Evolutionary conservation across 2,888 invertebrate species (phyloP).

Genomic region (Drosophila limbata): DNA sequence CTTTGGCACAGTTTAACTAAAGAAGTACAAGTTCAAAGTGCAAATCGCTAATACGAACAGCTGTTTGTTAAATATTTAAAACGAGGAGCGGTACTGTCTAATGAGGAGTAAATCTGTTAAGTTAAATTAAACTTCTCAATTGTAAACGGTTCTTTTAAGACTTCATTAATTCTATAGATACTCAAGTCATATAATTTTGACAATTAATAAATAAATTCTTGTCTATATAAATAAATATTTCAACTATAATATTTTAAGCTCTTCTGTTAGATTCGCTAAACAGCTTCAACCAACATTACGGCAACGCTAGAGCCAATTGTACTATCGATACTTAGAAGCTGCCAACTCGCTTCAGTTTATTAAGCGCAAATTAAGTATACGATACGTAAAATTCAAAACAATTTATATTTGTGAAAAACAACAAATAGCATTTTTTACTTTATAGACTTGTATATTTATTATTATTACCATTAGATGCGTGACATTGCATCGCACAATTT

Average conservation of each 20-base stretch:
- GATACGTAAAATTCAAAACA: not conserved
- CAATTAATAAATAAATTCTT: no score
- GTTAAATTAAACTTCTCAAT: not conserved
- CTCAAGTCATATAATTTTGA: no score
- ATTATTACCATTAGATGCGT: no score
- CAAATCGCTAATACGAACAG: constrained; percentile 46
- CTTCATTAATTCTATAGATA: not conserved
- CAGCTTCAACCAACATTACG: not conserved
- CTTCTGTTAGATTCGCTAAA: not conserved
- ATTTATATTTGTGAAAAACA: not conserved
- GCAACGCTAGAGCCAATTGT: not conserved
- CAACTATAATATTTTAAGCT: not conserved
- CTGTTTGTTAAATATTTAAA: constrained; percentile 41
- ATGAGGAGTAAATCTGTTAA: constrained; percentile 29
- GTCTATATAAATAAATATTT: no score
- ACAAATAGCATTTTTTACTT: no score
- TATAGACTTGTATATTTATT: no score
- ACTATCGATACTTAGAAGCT: not conserved
- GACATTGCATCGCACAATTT: not conserved
- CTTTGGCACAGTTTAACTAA: constrained; percentile 48
- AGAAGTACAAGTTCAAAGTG: constrained; percentile 71
- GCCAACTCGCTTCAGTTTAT: not conserved
- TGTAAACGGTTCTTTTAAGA: not conserved
- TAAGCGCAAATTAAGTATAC: not conserved
- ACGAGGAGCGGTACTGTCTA: constrained; percentile 25